Evolutionary conservation across 2,797 vertebrate genomes (phyloP), one percentile per base, ranked within the genome.

Genomic region (Adrianichthys oophorus): DNA sequence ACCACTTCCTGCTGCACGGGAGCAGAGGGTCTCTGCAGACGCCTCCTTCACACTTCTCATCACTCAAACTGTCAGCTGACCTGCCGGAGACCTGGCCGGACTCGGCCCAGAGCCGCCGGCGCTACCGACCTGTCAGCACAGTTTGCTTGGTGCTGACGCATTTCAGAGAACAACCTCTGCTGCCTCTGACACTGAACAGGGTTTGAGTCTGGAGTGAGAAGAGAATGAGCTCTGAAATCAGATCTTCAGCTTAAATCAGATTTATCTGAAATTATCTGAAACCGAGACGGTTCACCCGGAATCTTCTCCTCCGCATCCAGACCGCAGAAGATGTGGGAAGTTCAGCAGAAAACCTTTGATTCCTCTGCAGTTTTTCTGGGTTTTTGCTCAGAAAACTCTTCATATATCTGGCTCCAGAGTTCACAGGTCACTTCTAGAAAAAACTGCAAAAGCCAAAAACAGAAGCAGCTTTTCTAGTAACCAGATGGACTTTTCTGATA

Each of bases 111-210:
- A 65, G 80, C 69, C 80, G 10, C 44, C 44, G 2, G 18, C 44
- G 14, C 4, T n/a, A 5, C 19, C 44, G 18, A 46, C 18, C 44
- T 21, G 18, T 46, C 44, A 19, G 45, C 45, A 15, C 19, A 10
- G 45, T 21, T 5, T 6, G 65, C 47, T 16, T 68, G 43, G 47
- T 65, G 23, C 72, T 85, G 85, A 81, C 77, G 71, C 77, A 70
- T 65, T 72, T 79, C 65, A 83, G 58, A 76, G 57, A 64, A 48
- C 17, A 3, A 56, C 52, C 58, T 64, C 50, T 48, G 64, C 52
- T 63, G 58, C 76, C 54, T 79, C 73, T 72, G 49, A 79, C 68
- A 53, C 80, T 77, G 72, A 79, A 77, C 72, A 45, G 60, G 60
- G 59, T 82, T 72, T 59, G 48, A 70, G 55, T 19, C 26, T 45